phyloP scores from a whole-genome alignment of 2,113 vertebrate genomes.

The Xiphias gladius region DNA sequence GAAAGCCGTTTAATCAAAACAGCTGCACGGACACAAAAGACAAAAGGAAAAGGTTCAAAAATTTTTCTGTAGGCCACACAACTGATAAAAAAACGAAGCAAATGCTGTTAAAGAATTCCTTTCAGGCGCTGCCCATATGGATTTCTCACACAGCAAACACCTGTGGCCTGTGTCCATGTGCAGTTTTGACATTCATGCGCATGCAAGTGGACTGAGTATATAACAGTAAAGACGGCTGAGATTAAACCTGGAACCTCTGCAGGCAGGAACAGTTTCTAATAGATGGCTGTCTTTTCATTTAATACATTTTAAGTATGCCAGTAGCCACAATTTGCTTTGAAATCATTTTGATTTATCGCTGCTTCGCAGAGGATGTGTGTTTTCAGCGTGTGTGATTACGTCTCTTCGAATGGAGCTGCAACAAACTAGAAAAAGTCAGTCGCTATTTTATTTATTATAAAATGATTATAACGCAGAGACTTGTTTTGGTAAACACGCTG shows the following conservation, averaged over 20 bases:
- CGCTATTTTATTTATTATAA: background rate
- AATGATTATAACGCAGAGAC: background rate
- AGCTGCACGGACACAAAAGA: too few species aligned
- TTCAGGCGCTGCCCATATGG: background rate
- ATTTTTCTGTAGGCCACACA: background rate
- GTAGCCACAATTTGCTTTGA: conserved; percentile 28
- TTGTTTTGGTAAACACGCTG: background rate
- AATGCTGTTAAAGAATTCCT: background rate
- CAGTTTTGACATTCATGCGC: background rate
- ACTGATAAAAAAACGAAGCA: background rate
- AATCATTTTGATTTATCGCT: conserved; percentile 29
- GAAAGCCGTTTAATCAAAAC: background rate
- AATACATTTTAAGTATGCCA: conserved; percentile 47
- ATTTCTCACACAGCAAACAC: background rate
- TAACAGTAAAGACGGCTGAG: background rate
- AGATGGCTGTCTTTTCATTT: conserved; percentile 53
- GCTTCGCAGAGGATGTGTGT: background rate
- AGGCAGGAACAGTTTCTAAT: conserved; percentile 42
- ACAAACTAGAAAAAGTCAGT: background rate
- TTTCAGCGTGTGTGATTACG: conserved; percentile 10
- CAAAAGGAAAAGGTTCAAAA: background rate
- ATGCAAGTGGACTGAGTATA: background rate
- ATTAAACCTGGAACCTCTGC: background rate
- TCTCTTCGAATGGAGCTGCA: background rate
- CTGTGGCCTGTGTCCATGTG: background rate